A percentile compares a stretch with the other conserved stretches of the same genome.
phyloP scores from a whole-genome alignment of 2,113 vertebrate species.

The Xiphophorus hellerii region DNA sequence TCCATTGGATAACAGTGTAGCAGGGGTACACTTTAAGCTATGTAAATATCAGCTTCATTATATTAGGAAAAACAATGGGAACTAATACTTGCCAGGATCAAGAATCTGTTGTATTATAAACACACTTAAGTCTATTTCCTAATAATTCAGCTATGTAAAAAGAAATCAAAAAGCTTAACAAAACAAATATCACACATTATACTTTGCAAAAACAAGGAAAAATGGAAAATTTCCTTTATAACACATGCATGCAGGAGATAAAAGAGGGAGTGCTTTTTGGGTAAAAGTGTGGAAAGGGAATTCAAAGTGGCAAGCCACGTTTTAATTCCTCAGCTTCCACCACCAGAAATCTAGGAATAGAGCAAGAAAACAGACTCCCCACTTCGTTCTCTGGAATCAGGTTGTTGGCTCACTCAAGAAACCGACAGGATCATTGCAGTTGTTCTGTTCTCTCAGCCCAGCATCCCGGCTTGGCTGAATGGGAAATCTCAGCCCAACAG shows the following conservation, averaged over 20 bases:
- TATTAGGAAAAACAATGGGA: too few species aligned
- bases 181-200: neutral
- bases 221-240: too few species aligned
- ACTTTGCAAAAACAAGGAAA: neutral
- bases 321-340: neutral
- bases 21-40: neutral
- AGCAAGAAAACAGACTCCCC: neutral
- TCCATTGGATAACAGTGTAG: slow-evolving; percentile 13
- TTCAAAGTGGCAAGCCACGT: neutral
- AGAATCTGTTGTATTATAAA: too few species aligned
- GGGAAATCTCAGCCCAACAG: neutral
- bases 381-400: neutral
- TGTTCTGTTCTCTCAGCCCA: neutral
- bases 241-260: neutral
- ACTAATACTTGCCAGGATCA: too few species aligned
- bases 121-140: too few species aligned
- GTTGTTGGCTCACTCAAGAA: neutral
- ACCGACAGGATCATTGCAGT: neutral
- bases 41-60: neutral
- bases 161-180: neutral
- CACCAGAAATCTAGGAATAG: neutral
- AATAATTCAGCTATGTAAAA: too few species aligned
- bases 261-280: too few species aligned
- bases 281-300: too few species aligned
- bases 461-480: neutral